Percentiles rank a stretch among this genome's conserved stretches.
These are phyloP conservation scores for Caenorhabditis sp. DNA, from an alignment of 2,888 invertebrate genomes.

Conservation along the genomic window DNA sequence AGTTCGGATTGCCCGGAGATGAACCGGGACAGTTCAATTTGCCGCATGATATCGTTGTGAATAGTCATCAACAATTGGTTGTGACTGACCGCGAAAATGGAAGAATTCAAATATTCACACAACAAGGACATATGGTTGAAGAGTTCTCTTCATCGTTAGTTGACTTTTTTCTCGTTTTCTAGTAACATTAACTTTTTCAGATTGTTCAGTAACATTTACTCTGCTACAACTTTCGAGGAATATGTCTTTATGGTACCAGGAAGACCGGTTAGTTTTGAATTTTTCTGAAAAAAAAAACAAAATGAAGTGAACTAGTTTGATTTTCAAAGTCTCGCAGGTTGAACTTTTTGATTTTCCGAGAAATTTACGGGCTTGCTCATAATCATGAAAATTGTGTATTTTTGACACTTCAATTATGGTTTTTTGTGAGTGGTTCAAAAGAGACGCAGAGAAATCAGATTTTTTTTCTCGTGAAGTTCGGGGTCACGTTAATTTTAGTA, in stretches of 20 bases:
- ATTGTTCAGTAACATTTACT: constrained; percentile 55
- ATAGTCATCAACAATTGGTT: constrained; percentile 72
- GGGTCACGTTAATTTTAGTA: too few relatives aligned
- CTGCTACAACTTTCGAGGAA: constrained; percentile 41
- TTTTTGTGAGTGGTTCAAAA: too few relatives aligned
- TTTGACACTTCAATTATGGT: too few relatives aligned
- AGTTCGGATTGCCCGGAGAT: constrained; percentile 61
- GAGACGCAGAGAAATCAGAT: too few relatives aligned
- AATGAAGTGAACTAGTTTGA: background rate
- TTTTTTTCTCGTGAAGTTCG: too few relatives aligned
- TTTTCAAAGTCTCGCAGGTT: too few relatives aligned
- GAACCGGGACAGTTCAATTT: constrained; percentile 70
- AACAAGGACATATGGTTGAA: constrained; percentile 42
- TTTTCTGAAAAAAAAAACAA: too few relatives aligned
- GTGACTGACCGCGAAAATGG: constrained; percentile 75
- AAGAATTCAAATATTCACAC: constrained; percentile 71
- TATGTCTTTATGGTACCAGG: constrained; percentile 58
- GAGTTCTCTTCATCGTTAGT: constrained; percentile 40
- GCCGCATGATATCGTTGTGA: constrained; percentile 73
- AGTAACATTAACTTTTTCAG: constrained; percentile 22
- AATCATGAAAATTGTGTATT: too few relatives aligned
- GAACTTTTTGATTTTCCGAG: too few relatives aligned
- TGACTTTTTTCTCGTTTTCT: background rate
- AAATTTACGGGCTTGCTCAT: too few relatives aligned
- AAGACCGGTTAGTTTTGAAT: constrained; percentile 17